Conservation (phyloP, 2,888 invertebrate species). For the Mylabris sibirica region DNA sequence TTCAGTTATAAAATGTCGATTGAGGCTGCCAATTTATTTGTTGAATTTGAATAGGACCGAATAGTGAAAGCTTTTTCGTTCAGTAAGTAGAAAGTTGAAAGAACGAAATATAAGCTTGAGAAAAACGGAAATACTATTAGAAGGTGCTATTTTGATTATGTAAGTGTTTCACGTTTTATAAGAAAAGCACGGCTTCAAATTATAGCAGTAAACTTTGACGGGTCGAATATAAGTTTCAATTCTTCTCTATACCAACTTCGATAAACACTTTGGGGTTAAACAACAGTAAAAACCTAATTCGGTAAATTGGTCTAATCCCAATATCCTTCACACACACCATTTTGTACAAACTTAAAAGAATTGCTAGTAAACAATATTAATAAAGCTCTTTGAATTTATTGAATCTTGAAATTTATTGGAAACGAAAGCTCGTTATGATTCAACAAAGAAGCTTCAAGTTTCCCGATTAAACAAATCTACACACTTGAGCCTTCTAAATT, state of each 20-base stretch:
- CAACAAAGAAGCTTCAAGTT: not conserved
- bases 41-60: not conserved
- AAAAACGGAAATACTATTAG: not conserved
- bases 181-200: conserved; percentile 7
- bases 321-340: too few relatives aligned
- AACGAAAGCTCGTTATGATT: not conserved
- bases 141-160: conserved; percentile 6
- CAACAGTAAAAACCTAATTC: conserved; percentile 2
- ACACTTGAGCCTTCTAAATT: not conserved
- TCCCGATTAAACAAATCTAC: not conserved
- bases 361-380: not conserved
- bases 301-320: not conserved
- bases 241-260: not conserved
- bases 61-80: not conserved
- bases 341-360: not conserved
- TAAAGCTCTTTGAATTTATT: not conserved
- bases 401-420: too few relatives aligned
- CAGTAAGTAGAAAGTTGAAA: conserved; percentile 10
- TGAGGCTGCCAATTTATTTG: conserved; percentile 1
- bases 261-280: not conserved
- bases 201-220: conserved; percentile 13
- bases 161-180: not conserved
- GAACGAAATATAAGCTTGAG: conserved; percentile 12
- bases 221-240: conserved; percentile 10
- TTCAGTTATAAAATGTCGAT: conserved; percentile 8